Base-by-base conservation (phyloP, 2,797 vertebrate species). In the Acanthis flammea region DNA sequence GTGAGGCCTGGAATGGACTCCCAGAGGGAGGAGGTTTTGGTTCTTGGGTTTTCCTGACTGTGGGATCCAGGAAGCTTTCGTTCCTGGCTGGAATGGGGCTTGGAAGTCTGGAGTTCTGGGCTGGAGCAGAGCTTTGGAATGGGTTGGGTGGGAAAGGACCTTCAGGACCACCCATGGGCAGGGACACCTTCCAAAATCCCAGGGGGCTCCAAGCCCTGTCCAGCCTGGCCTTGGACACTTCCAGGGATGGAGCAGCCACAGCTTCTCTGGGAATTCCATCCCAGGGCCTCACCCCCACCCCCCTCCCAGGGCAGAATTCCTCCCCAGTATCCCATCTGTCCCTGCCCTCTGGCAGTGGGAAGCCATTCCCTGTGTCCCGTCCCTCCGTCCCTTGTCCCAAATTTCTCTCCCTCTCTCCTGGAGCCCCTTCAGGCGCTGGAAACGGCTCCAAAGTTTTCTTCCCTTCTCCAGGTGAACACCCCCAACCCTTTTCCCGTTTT, bases 171-270 rank as follows among this genome's bases (percentile, higher is more conserved):
- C 3, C 30, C 30, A 3, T 14, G 25, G 58, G 8, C 25, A 35
- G 45, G 17, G 37, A 11, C 6, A 19, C 4, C 6, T 73, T 21
- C 51, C 51, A 25, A 3, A 4, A 35, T 73, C 37, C 27, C n/a
- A 11, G 39, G 8, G 0, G 0, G 16, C 15, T 84, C 70, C 41
- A 58, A 50, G 12, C 44, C 4, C 16, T 0, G 1, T 33, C 37
- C 48, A 50, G 0, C 6, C 44, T 16, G 12, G 6, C 53, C 5
- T 44, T 37, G 81, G 53, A 23, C 23, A n/a, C 0, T 85, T 51
- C 62, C 71, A 51, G 45, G 53, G 28, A 44, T 51, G 37, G 5
- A 1, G 3, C 61, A 44, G 27, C 44, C 44, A 12, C 21, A 3
- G 12, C 0, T 51, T 16, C 15, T 37, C 61, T 37, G 37, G n/a